Conservation (phyloP, 53 echinoderm and acorn worm species). For the Patiria pectinifera region DNA sequence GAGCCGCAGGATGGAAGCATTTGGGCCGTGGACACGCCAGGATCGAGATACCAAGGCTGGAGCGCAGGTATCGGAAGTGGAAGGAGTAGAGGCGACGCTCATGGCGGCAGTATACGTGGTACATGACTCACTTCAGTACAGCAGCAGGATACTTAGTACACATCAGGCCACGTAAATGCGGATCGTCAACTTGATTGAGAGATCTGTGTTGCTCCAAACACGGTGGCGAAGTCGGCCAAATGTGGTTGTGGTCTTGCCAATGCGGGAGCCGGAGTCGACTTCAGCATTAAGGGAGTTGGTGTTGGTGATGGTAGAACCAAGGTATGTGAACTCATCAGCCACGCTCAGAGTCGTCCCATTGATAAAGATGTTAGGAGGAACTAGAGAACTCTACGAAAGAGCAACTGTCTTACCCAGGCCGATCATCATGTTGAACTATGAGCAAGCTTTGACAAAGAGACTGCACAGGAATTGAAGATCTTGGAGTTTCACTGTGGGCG, state of each 20-base stretch:
- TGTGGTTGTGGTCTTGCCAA: no score
- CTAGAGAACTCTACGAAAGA: neutral
- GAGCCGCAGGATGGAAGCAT: no score
- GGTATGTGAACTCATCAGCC: constrained; percentile 1
- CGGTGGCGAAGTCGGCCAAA: no score
- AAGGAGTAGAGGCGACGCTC: neutral
- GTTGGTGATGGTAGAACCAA: constrained; percentile 38
- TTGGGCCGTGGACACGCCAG: constrained; percentile 16
- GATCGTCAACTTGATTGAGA: constrained; percentile 6
- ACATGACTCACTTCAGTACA: neutral
- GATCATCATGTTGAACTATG: neutral
- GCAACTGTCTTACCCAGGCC: neutral
- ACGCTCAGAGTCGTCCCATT: constrained; percentile 3
- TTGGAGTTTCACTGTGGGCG: neutral
- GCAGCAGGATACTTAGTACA: neutral
- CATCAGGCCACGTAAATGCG: neutral
- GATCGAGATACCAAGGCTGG: constrained; percentile 37
- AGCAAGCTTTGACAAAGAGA: neutral
- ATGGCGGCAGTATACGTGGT: neutral
- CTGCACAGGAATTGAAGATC: neutral
- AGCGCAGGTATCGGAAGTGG: constrained; percentile 22
- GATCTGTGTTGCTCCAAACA: constrained; percentile 19
- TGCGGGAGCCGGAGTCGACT: constrained; percentile 20
- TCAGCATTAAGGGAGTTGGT: constrained; percentile 27
- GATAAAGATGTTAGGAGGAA: neutral